A percentile compares a stretch with the other conserved stretches of the same genome.
These are phyloP conservation scores for Stenurella melanura DNA, from an alignment of 2,888 invertebrate genomes.

Conservation along the genomic window DNA sequence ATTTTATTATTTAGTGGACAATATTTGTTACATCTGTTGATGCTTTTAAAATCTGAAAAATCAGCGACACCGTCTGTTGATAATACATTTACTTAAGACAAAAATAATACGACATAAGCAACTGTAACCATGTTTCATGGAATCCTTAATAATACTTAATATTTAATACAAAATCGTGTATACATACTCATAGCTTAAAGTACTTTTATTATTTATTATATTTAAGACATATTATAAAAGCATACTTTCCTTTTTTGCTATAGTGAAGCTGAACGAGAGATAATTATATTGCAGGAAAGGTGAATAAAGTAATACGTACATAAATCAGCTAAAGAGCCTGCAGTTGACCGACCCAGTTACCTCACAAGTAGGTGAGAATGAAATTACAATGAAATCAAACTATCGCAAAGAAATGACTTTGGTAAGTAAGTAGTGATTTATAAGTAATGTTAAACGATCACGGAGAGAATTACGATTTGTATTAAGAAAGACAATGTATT, in stretches of 20 bases:
- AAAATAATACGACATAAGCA: background rate
- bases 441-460: slow-evolving; percentile 1
- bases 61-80: background rate
- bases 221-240: background rate
- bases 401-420: slow-evolving; percentile 37
- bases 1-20: too few relatives aligned
- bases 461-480: slow-evolving; percentile 36
- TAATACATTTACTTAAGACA: background rate
- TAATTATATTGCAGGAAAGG: slow-evolving; percentile 17
- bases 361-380: slow-evolving; percentile 53
- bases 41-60: too few relatives aligned
- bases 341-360: slow-evolving; percentile 51
- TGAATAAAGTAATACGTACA: slow-evolving; percentile 11
- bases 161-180: background rate
- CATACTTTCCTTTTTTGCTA: slow-evolving; percentile 9
- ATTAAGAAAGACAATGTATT: slow-evolving; percentile 21
- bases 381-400: slow-evolving; percentile 52
- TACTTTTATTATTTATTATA: background rate
- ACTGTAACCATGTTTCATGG: background rate
- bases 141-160: background rate
- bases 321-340: slow-evolving; percentile 36
- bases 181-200: background rate
- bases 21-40: too few relatives aligned
- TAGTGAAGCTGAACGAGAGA: background rate
- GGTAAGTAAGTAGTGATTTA: slow-evolving; percentile 41